Percentiles rank a stretch among this genome's conserved stretches.
Evolutionary conservation across 1,140 invertebrate genomes (phyloP).

Genomic region (Calliopsis andreniformis): DNA sequence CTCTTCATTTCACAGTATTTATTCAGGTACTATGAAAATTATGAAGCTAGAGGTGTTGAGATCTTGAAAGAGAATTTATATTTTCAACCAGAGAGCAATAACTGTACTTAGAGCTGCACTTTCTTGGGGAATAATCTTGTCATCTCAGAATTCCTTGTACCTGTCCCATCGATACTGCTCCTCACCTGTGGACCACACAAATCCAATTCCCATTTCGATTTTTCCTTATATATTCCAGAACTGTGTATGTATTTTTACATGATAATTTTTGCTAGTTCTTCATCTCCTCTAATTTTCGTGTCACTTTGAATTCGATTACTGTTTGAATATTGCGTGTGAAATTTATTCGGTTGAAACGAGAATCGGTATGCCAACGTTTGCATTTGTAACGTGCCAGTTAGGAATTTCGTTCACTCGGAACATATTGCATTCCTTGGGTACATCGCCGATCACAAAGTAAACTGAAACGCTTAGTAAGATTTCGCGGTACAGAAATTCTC

Average conservation of each 20-base stretch:
- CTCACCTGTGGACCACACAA: not conserved
- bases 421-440: not conserved
- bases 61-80: slow-evolving; percentile 39
- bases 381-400: not conserved
- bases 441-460: not conserved
- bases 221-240: no score
- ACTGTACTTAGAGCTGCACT: slow-evolving; percentile 17
- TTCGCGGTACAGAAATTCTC: not conserved
- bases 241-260: no score
- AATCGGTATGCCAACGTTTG: no score
- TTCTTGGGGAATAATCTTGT: slow-evolving; percentile 39
- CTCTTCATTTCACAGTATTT: no score
- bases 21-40: not conserved
- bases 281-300: no score
- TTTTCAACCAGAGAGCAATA: slow-evolving; percentile 35
- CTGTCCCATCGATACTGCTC: not conserved
- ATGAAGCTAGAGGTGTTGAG: not conserved
- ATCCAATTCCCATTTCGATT: not conserved
- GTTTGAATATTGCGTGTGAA: no score
- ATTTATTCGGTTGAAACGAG: no score
- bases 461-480: no score
- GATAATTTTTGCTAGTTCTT: no score
- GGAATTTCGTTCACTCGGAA: not conserved
- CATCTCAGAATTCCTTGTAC: slow-evolving; percentile 23
- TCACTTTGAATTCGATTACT: no score